Conservation (phyloP, 2,888 invertebrate genomes). For the Flabesymbios commensalis region DNA sequence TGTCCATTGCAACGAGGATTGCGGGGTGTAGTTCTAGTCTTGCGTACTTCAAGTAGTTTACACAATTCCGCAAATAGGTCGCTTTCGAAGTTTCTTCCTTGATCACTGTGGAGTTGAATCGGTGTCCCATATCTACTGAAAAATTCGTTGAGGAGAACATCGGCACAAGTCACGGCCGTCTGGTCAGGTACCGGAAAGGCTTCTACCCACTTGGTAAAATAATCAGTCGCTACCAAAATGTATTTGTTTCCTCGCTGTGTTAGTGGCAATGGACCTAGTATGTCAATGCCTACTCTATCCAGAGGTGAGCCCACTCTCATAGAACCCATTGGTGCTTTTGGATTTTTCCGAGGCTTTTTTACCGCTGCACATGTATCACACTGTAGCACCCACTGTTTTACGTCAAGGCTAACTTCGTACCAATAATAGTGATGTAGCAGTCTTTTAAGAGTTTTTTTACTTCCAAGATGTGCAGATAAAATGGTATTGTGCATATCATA, state of each 20-base stretch:
- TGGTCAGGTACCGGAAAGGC: slow-evolving; percentile 27
- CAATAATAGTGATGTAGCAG: slow-evolving; percentile 19
- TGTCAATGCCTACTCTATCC: slow-evolving; percentile 26
- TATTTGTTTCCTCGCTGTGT: slow-evolving; percentile 29
- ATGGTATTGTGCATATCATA: slow-evolving; percentile 16
- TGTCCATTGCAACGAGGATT: slow-evolving; percentile 29
- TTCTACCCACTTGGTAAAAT: slow-evolving; percentile 32
- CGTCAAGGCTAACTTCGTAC: slow-evolving; percentile 22
- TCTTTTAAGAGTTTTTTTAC: slow-evolving; percentile 20
- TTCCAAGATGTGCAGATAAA: slow-evolving; percentile 23
- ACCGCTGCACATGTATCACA: slow-evolving; percentile 25
- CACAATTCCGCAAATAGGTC: slow-evolving; percentile 34
- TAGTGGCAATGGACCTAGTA: slow-evolving; percentile 29
- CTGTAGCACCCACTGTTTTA: slow-evolving; percentile 15
- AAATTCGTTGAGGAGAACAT: slow-evolving; percentile 28
- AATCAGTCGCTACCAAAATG: slow-evolving; percentile 30
- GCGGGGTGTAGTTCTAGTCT: slow-evolving; percentile 25
- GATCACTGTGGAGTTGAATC: slow-evolving; percentile 25
- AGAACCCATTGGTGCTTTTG: slow-evolving; percentile 19
- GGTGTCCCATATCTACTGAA: slow-evolving; percentile 25
- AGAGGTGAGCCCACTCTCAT: slow-evolving; percentile 24
- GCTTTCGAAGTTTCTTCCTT: slow-evolving; percentile 30
- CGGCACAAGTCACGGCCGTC: slow-evolving; percentile 24
- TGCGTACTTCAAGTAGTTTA: slow-evolving; percentile 25
- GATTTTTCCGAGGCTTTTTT: slow-evolving; percentile 12